Evolutionary conservation across 2,888 invertebrate species (phyloP), one percentile per base, ranked within the genome.

Genomic region (Gortyna flavago): DNA sequence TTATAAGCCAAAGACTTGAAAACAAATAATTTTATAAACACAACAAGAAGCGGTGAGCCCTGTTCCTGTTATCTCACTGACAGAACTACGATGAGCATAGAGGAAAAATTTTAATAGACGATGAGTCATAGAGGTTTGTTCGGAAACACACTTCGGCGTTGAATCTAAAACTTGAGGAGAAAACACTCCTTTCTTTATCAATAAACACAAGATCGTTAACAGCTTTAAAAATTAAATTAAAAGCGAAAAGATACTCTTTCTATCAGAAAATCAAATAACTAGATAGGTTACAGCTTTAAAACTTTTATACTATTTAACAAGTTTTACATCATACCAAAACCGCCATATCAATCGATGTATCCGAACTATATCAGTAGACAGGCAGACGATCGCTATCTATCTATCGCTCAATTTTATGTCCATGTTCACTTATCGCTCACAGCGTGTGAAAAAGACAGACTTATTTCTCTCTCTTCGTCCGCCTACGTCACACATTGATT

Each of bases 11-110:
- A 32, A 25, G 16, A 38, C 35, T 48, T 32, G 35, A 44, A 66
- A 44, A 75, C 68, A 65, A 77, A 57, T 85, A 81, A 67, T 81
- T 82, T 82, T n/a, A 44, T 38, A 70, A 21, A 74, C 57, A 76
- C 29, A 67, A 54, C 32, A 66, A 66, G 16, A 66, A 66, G 1
- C 16, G 35, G 35, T 72, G 61, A 41, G 25, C n/a, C n/a, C 13
- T 72, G n/a, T 41, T 54, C n/a, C 13, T 72, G n/a, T 41, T 54
- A 8, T 38, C 9, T 32, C n/a, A 65, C 54, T 82, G 83, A 76
- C 82, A 82, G 71, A 32, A 51, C 67, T 25, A 38, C 65, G 35
- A 35, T n/a, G 35, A 61, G 25, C 66, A 35, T 48, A 25, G 38
- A 38, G 0, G 1, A n/a, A n/a, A n/a, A n/a, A n/a, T n/a, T n/a